phyloP scores from a whole-genome alignment of 2,113 vertebrate genomes.

The Melierax canorus region DNA sequence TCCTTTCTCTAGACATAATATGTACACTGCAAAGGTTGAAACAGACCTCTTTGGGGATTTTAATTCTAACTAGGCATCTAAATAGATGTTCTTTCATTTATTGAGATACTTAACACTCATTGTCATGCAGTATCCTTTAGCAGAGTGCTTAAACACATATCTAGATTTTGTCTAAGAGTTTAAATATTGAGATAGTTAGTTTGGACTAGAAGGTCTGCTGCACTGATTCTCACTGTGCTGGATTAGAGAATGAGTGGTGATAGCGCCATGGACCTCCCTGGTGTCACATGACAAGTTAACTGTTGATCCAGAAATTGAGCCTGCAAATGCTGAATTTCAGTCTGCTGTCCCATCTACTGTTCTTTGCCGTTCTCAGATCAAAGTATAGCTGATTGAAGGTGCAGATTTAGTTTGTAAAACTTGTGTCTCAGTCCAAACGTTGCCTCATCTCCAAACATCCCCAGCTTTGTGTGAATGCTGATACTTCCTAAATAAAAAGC shows the following conservation, averaged over 20 bases:
- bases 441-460: neutral
- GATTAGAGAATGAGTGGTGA: neutral
- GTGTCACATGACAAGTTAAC: neutral
- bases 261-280: neutral
- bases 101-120: neutral
- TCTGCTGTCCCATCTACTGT: neutral
- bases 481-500: neutral
- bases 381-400: neutral
- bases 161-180: neutral
- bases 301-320: neutral
- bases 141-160: neutral
- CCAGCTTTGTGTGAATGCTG: neutral
- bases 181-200: neutral
- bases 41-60: neutral
- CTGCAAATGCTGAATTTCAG: neutral
- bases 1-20: neutral
- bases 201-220: neutral
- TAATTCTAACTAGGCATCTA: neutral
- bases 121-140: neutral
- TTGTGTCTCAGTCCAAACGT: neutral
- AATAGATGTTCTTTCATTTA: neutral
- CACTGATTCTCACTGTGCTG: neutral
- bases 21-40: neutral
- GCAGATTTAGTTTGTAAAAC: neutral
- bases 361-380: neutral